Conservation (phyloP, 2,113 vertebrate genomes). For the Nymphicus hollandicus region DNA sequence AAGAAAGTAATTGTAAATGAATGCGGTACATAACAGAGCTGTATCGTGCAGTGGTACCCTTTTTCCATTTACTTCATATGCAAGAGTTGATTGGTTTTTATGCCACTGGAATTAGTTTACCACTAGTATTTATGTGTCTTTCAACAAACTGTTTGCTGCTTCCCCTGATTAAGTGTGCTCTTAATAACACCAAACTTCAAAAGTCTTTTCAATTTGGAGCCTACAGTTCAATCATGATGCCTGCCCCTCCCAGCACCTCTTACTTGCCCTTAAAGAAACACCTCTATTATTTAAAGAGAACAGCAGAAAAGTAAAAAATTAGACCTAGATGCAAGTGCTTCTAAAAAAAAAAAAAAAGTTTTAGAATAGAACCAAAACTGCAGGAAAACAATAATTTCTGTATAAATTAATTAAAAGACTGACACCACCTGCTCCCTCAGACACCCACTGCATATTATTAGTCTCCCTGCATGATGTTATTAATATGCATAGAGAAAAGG, state of each 20-base stretch:
- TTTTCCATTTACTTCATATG: constrained; percentile 23
- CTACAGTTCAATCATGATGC: constrained; percentile 46
- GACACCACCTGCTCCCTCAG: not conserved
- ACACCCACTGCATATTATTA: not conserved
- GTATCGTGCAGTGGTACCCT: not conserved
- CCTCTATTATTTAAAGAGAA: not conserved
- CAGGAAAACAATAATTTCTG: not conserved
- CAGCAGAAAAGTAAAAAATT: not conserved
- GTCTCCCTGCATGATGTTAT: not conserved
- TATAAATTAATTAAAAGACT: not conserved
- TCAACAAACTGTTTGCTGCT: constrained; percentile 66
- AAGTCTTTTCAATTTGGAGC: constrained; percentile 44
- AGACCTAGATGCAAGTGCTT: not conserved
- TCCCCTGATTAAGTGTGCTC: constrained; percentile 58
- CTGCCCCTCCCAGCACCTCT: constrained; percentile 29
- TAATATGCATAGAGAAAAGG: not conserved
- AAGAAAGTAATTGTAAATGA: constrained; percentile 16
- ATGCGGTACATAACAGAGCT: not conserved
- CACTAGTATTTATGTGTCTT: constrained; percentile 61
- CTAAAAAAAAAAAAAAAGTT: not conserved
- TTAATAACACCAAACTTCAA: constrained; percentile 56
- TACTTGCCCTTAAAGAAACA: constrained; percentile 14
- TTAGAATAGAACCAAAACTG: not conserved
- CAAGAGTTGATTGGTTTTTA: constrained; percentile 51
- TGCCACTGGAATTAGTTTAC: constrained; percentile 56